Evolutionary conservation across 2,797 vertebrate species (phyloP).

Genomic region (Zenarchopterus dispar): DNA sequence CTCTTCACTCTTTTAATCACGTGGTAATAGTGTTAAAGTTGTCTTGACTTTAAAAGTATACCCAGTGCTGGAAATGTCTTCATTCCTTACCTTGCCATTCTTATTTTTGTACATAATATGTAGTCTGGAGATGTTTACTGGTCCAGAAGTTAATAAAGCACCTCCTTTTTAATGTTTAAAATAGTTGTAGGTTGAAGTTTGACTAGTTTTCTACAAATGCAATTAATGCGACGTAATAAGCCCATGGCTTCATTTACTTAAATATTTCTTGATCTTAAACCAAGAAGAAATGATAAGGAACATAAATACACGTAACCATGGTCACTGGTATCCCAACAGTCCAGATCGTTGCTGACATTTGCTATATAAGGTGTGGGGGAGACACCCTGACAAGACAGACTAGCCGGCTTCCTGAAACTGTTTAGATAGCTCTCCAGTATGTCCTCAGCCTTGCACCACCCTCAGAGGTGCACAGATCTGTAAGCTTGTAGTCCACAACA

Average conservation of each 20-base stretch:
- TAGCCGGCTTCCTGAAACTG: slow-evolving; percentile 66
- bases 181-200: too few relatives aligned
- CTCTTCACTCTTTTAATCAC: slow-evolving; percentile 11
- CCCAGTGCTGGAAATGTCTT: neutral
- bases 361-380: slow-evolving; percentile 67
- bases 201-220: too few relatives aligned
- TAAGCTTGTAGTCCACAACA: slow-evolving; percentile 33
- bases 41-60: slow-evolving; percentile 12
- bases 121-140: too few relatives aligned
- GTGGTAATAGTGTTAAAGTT: slow-evolving; percentile 9
- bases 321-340: slow-evolving; percentile 48
- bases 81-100: neutral
- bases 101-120: neutral
- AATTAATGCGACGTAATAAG: neutral
- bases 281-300: slow-evolving; percentile 36
- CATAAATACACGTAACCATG: slow-evolving; percentile 43
- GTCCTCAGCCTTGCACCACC: slow-evolving; percentile 43
- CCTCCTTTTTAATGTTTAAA: too few relatives aligned
- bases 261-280: slow-evolving; percentile 18
- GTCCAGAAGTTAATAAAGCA: too few relatives aligned
- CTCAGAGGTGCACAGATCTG: slow-evolving; percentile 48
- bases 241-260: slow-evolving; percentile 7
- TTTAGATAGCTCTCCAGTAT: slow-evolving; percentile 71
- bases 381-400: slow-evolving; percentile 55
- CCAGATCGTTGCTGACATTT: slow-evolving; percentile 59